Conservation (phyloP, 2,113 vertebrate genomes). For the Herpetotheres cachinnans region DNA sequence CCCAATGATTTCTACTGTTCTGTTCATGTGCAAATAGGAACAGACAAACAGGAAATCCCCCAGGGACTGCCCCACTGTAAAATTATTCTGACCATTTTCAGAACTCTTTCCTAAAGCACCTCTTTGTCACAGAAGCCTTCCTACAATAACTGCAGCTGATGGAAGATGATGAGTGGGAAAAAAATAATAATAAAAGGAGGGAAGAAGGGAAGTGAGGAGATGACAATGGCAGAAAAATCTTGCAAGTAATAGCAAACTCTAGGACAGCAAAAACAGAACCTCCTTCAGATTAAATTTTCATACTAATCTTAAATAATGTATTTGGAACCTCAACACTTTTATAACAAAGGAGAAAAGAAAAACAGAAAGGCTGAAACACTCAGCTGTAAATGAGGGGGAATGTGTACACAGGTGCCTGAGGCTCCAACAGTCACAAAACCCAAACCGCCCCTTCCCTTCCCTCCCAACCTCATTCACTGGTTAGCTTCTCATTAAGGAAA, state of each 20-base stretch:
- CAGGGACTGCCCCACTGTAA: conserved; percentile 29
- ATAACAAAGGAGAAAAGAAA: conserved; percentile 50
- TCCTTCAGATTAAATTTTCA: conserved; percentile 71
- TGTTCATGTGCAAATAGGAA: conserved; percentile 12
- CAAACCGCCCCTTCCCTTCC: background rate
- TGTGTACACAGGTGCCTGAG: background rate
- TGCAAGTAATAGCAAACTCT: conserved; percentile 50
- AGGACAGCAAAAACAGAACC: conserved; percentile 46
- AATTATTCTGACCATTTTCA: conserved; percentile 60
- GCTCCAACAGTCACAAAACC: background rate
- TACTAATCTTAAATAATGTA: conserved; percentile 72
- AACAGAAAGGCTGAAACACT: conserved; percentile 27
- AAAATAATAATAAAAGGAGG: conserved; percentile 32
- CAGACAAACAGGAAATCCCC: conserved; percentile 46
- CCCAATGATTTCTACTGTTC: conserved; percentile 26
- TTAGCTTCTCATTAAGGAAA: conserved; percentile 54
- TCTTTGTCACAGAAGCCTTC: conserved; percentile 50
- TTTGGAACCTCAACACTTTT: conserved; percentile 58
- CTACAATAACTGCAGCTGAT: conserved; percentile 29
- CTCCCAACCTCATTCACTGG: background rate
- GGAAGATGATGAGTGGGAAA: conserved; percentile 46
- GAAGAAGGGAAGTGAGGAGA: conserved; percentile 5
- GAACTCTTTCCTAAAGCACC: conserved; percentile 49
- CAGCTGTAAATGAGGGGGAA: conserved; percentile 42
- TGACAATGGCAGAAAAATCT: conserved; percentile 44